Conservation (phyloP, 2,113 vertebrate species). For the Hemiscyllium ocellatum region DNA sequence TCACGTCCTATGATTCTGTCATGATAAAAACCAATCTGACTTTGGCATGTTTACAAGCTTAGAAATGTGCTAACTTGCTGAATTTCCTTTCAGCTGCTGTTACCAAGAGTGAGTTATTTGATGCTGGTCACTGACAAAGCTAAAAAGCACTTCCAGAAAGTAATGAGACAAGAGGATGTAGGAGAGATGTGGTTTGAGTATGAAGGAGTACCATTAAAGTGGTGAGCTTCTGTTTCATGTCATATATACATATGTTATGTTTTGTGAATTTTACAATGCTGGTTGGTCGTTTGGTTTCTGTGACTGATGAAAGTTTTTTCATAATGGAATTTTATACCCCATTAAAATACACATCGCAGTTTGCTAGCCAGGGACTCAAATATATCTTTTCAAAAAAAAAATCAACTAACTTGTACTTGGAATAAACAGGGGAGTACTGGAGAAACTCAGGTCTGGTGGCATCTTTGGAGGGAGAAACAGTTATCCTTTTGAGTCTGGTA, state of each 20-base stretch:
- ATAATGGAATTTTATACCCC: neutral
- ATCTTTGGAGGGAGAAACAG: too few species aligned
- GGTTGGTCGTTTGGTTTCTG: neutral
- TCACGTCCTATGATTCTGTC: too few species aligned
- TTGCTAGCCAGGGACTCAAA: neutral
- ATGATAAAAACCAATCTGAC: neutral
- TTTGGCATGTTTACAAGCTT: neutral
- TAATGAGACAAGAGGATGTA: slow-evolving; percentile 82
- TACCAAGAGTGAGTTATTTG: slow-evolving; percentile 93
- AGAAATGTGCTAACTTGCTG: neutral
- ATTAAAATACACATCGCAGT: neutral
- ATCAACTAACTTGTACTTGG: neutral
- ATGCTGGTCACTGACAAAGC: slow-evolving; percentile 96
- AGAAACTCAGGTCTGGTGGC: too few species aligned
- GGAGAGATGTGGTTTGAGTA: slow-evolving; percentile 98
- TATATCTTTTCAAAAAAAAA: neutral
- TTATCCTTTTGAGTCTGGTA: too few species aligned
- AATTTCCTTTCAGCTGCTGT: slow-evolving; percentile 72
- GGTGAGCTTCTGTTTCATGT: slow-evolving; percentile 62
- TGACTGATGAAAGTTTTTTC: neutral
- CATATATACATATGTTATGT: neutral
- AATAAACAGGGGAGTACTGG: neutral
- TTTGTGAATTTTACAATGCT: neutral
- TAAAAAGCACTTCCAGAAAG: slow-evolving; percentile 96
- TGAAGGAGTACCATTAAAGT: slow-evolving; percentile 91